Conservation (phyloP, 2,888 invertebrate species). For the Drosophila multiciliata region DNA sequence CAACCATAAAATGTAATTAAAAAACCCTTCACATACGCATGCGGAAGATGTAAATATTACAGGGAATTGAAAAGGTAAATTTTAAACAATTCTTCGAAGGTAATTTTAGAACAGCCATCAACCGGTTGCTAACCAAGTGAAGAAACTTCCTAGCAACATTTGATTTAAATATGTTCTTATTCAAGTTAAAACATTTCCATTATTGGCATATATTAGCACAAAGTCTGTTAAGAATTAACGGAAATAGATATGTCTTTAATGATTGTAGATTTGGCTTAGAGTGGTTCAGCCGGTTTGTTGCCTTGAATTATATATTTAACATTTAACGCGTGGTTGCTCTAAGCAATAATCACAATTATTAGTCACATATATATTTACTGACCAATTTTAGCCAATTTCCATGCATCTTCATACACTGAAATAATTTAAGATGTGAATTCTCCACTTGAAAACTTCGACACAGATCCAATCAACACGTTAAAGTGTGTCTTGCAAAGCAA, state of each 20-base stretch:
- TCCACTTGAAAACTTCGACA: background rate
- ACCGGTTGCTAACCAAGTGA: background rate
- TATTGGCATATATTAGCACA: slow-evolving; percentile 21
- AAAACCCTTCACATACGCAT: background rate
- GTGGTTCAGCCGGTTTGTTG: slow-evolving; percentile 49
- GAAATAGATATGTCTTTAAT: slow-evolving; percentile 13
- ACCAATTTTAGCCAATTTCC: background rate
- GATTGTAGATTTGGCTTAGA: slow-evolving; percentile 14
- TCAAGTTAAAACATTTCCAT: slow-evolving; percentile 12
- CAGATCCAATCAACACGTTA: slow-evolving; percentile 14
- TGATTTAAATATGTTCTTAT: slow-evolving; percentile 11
- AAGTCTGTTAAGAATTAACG: slow-evolving; percentile 22
- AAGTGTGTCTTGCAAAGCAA: background rate
- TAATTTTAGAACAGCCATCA: background rate
- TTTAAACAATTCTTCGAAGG: background rate
- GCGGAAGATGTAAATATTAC: background rate
- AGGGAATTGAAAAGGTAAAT: background rate
- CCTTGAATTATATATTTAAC: slow-evolving; percentile 37
- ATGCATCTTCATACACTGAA: background rate
- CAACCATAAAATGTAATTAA: background rate
- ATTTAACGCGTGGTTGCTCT: slow-evolving; percentile 27
- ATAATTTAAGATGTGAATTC: background rate
- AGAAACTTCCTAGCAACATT: background rate
- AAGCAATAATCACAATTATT: slow-evolving; percentile 20
- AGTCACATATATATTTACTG: background rate